These are phyloP conservation scores for Trochalopteron elliotii DNA, from an alignment of 2,113 vertebrate genomes.

Conservation along the genomic window DNA sequence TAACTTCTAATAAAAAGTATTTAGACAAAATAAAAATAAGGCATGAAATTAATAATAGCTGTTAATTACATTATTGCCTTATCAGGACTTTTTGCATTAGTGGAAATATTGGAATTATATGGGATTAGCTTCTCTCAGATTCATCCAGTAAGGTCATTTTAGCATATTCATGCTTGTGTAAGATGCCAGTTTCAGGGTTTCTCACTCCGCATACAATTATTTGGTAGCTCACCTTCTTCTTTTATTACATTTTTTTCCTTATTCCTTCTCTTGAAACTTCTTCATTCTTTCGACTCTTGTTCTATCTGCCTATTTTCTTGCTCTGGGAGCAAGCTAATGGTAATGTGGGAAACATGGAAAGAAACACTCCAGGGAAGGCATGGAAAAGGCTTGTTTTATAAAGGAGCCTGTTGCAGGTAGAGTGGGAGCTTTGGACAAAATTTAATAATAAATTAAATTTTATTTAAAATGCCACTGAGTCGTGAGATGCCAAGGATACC, in stretches of 20 bases:
- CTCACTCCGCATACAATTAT: neutral
- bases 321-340: neutral
- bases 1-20: neutral
- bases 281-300: neutral
- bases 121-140: neutral
- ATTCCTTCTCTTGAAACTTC: neutral
- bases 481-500: neutral
- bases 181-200: neutral
- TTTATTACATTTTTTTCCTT: neutral
- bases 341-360: neutral
- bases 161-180: neutral
- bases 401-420: fast-evolving
- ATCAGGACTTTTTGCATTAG: neutral
- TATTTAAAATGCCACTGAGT: neutral
- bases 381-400: neutral
- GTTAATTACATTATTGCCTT: neutral
- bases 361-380: neutral
- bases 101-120: neutral
- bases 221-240: neutral
- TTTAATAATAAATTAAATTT: neutral
- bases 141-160: neutral
- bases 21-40: neutral
- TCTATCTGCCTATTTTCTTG: neutral
- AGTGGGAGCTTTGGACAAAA: neutral
- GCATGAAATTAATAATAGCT: neutral